Base-by-base conservation (phyloP, 2,888 invertebrate species). In the Petrolisthes cinctipes region DNA sequence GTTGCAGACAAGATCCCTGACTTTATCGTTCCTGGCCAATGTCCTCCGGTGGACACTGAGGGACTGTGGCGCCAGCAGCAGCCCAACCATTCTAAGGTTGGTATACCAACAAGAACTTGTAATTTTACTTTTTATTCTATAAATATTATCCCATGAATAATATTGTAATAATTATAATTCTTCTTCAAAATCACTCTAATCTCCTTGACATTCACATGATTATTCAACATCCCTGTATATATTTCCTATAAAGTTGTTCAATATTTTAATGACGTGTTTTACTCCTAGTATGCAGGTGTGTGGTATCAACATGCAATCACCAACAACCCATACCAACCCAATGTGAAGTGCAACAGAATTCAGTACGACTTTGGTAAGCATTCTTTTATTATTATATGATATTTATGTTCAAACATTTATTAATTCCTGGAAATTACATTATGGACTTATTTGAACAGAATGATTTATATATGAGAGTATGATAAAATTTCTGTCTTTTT, bases 1-100 rank as follows among this genome's bases (percentile, higher is more conserved):
- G 61, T 61, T 76, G 76, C 76, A 11, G 84, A 84, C 37, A 84
- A 84, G 66, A 84, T 84, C 66, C 76, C 76, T 14, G 76, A 78
- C 61, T 84, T 83, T 23, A 78, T 84, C 7, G 66, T 78, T 37
- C 78, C 66, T 5, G 78, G 78, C 57, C 51, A 66, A 23, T 84
- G 66, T 23, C 68, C 51, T 23, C 23, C 11, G 5, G 82, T 61
- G 11, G 82, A 66, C 37, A 20, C 20, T 0, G 20, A 14, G 14
- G 57, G 57, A 9, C 17, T 82, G 61, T 61, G 61, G 66, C 5
- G 9, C 9, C 37, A 61, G 23, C 51, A 82, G 66, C 14, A 11
- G 20, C 57, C 53, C 4, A 54, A 73, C 56, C 73, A 54, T n/a
- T 51, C 56, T 4, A 56, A 54, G 20, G 83, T 83, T 14, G 23